Percentiles rank a stretch among this genome's conserved stretches.
These are phyloP conservation scores for Pseudochirops cupreus DNA, from an alignment of 2,797 vertebrate genomes.

Conservation along the genomic window DNA sequence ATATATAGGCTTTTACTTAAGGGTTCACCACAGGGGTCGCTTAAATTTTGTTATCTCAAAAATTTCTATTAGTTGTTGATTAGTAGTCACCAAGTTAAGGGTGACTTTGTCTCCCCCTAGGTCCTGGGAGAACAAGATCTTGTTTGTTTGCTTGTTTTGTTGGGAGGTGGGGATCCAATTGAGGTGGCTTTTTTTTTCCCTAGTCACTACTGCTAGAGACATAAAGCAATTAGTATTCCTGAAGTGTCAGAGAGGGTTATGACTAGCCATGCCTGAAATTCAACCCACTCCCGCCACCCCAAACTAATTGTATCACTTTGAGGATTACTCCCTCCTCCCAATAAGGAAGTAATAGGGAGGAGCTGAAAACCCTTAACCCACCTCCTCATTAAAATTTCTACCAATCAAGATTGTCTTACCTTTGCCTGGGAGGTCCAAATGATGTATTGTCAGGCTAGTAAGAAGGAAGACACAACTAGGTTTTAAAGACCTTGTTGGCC, in stretches of 20 bases:
- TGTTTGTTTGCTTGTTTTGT: too few species aligned
- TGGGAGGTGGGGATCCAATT: too few species aligned
- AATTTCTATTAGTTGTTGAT: neutral
- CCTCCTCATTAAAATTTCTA: neutral
- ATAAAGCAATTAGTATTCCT: neutral
- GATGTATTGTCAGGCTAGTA: neutral
- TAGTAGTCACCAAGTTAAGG: neutral
- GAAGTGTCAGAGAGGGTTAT: neutral
- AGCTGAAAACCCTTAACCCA: neutral
- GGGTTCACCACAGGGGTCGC: neutral
- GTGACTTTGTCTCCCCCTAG: neutral
- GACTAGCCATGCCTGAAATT: neutral
- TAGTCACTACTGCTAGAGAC: neutral
- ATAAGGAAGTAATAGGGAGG: neutral
- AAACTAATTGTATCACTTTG: neutral
- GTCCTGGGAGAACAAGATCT: too few species aligned
- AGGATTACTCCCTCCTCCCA: neutral
- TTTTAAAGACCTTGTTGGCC: neutral
- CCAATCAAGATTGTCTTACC: neutral
- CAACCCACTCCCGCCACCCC: fast-evolving
- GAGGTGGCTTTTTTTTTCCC: neutral
- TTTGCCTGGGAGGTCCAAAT: neutral
- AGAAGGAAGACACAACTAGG: neutral
- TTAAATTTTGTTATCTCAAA: neutral
- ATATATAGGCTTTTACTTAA: neutral